These are phyloP conservation scores for Oxyruncus cristatus DNA, from an alignment of 2,113 vertebrate genomes.

Conservation along the genomic window DNA sequence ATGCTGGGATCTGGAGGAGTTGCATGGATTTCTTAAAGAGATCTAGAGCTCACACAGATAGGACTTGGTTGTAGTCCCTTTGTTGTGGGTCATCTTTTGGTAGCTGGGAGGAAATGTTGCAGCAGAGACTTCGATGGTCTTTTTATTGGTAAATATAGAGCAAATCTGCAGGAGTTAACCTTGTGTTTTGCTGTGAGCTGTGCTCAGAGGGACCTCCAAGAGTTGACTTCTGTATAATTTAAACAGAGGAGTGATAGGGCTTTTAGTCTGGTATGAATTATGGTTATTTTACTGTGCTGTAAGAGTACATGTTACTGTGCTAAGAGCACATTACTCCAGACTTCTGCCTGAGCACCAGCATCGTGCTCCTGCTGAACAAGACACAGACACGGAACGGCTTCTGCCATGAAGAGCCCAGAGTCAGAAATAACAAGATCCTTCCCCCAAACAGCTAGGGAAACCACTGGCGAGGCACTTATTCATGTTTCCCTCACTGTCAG, in stretches of 20 bases:
- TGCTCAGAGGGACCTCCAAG: constrained; percentile 31
- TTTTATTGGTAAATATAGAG: not conserved
- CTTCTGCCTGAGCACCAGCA: not conserved
- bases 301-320: not conserved
- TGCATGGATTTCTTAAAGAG: not conserved
- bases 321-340: not conserved
- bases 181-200: not conserved
- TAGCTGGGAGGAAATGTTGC: not conserved
- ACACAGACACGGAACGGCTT: not conserved
- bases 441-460: not conserved
- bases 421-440: constrained; percentile 10
- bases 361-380: not conserved
- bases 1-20: not conserved
- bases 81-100: not conserved
- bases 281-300: not conserved
- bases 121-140: not conserved
- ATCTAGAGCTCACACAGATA: not conserved
- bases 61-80: not conserved
- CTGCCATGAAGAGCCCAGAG: not conserved
- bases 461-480: not conserved
- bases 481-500: not conserved
- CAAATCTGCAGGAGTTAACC: not conserved
- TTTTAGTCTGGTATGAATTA: constrained; percentile 23
- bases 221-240: constrained; percentile 29
- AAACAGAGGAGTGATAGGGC: not conserved